These are phyloP conservation scores for Aphidoletes aphidimyza DNA, from an alignment of 2,888 invertebrate species.

Conservation along the genomic window DNA sequence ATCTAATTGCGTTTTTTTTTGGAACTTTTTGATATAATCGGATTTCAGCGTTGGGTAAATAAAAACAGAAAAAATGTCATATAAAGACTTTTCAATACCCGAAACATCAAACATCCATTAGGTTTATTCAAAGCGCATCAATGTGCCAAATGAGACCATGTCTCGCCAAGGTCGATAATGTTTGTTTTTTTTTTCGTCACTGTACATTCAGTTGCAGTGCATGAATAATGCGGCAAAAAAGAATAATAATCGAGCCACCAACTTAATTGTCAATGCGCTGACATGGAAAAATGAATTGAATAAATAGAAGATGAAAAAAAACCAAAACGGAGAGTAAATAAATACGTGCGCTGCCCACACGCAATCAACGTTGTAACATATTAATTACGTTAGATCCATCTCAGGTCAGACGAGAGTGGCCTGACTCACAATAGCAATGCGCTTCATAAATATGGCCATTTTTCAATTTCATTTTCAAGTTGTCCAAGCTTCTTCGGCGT, in stretches of 20 bases:
- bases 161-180: neutral
- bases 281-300: neutral
- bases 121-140: neutral
- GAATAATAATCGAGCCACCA: no score
- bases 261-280: constrained; percentile 1
- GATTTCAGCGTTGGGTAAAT: no score
- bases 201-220: neutral
- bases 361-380: neutral
- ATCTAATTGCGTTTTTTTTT: neutral
- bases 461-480: neutral
- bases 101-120: constrained; percentile 7
- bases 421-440: no score
- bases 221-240: constrained; percentile 1
- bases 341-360: neutral
- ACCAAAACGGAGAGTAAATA: no score
- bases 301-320: neutral
- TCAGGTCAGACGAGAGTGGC: no score
- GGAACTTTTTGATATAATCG: neutral
- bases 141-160: neutral
- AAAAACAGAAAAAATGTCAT: no score
- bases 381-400: neutral
- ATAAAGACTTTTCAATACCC: neutral
- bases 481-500: neutral
- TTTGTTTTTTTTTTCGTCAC: neutral
- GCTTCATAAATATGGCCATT: neutral